phyloP scores from a whole-genome alignment of 2,797 vertebrate genomes.

The Rhabdophis nuchalis region DNA sequence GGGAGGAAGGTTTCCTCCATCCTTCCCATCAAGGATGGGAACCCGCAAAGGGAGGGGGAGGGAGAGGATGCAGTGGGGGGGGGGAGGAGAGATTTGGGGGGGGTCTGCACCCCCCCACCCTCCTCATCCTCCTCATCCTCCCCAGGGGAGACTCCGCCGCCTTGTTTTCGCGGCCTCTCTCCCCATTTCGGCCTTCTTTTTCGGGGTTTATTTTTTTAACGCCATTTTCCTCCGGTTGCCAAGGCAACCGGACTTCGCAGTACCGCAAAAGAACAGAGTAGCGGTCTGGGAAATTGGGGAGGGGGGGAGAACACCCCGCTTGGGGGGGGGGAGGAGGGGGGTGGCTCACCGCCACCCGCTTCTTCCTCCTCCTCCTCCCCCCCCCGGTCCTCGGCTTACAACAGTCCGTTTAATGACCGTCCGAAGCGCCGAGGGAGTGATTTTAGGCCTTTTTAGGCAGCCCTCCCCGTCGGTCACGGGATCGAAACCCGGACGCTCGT shows the following conservation, averaged over 20 bases:
- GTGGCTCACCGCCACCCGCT: background rate
- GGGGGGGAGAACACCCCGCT: too few relatives aligned
- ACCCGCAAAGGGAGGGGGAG: rapidly evolving
- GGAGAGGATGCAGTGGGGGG: too few relatives aligned
- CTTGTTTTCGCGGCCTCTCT: background rate
- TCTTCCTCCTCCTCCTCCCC: too few relatives aligned
- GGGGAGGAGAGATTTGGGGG: background rate
- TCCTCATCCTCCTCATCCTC: background rate
- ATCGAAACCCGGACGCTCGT: too few relatives aligned
- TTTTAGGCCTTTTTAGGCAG: too few relatives aligned
- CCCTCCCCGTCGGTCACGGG: too few relatives aligned
- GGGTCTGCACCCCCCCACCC: too few relatives aligned
- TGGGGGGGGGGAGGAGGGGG: background rate
- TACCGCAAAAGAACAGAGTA: background rate
- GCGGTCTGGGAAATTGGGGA: background rate
- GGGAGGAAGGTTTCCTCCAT: too few relatives aligned
- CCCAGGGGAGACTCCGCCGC: background rate
- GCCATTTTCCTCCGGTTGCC: background rate
- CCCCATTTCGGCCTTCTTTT: too few relatives aligned
- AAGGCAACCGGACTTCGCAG: background rate
- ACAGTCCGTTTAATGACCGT: background rate
- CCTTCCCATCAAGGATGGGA: background rate
- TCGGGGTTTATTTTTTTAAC: background rate
- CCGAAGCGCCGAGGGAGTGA: too few relatives aligned
- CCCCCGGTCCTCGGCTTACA: background rate